phyloP scores from a whole-genome alignment of 2,113 vertebrate species.

The Pygoscelis antarcticus region DNA sequence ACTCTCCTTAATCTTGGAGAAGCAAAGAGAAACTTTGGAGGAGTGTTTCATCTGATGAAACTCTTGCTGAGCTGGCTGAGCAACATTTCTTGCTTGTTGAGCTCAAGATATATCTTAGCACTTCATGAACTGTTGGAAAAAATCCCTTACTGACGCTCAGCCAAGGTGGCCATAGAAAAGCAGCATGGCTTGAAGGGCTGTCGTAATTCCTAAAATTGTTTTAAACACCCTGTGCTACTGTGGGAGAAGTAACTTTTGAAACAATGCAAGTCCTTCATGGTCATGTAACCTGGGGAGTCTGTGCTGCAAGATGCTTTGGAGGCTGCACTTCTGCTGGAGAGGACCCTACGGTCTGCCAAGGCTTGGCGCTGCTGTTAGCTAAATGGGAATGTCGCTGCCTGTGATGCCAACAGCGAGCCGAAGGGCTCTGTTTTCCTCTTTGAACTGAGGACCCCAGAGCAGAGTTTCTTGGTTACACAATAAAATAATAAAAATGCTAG shows the following conservation, averaged over 20 bases:
- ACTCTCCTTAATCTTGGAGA: background rate
- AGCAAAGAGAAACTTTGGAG: background rate
- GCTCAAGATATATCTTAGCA: background rate
- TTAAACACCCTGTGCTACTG: background rate
- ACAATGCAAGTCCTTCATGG: background rate
- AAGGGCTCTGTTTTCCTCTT: background rate
- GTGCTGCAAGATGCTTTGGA: background rate
- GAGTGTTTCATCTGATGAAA: background rate
- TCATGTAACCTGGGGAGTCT: background rate
- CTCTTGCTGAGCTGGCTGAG: background rate
- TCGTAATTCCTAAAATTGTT: constrained; percentile 8
- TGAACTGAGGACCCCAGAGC: constrained; percentile 20
- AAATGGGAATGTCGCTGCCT: background rate
- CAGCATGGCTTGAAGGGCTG: background rate
- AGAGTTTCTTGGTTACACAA: constrained; percentile 54
- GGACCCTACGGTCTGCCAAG: background rate
- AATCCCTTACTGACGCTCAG: background rate
- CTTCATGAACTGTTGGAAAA: constrained; percentile 29
- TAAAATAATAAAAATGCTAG: constrained; percentile 65
- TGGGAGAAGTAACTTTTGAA: background rate
- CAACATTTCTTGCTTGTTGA: background rate
- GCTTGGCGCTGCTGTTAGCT: background rate
- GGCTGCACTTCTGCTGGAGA: background rate
- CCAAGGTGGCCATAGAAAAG: constrained; percentile 14
- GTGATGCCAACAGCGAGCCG: background rate